These are phyloP conservation scores for Cenopis cana DNA, from an alignment of 2,888 invertebrate species.

Conservation along the genomic window DNA sequence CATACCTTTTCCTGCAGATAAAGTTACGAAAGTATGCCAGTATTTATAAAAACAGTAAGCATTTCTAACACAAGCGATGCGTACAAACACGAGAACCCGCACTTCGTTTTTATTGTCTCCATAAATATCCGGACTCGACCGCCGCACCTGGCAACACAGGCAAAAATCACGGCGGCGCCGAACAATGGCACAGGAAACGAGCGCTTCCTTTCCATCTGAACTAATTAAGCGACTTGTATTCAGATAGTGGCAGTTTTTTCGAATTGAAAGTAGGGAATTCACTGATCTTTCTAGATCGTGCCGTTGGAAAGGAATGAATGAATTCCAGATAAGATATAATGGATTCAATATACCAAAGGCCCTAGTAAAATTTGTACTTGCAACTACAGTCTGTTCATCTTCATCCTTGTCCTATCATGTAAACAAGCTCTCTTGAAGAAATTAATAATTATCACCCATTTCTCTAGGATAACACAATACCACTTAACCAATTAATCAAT, in stretches of 20 bases:
- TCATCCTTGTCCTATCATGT: no score
- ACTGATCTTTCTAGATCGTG: conserved; percentile 1
- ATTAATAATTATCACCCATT: no score
- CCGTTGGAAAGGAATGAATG: background rate
- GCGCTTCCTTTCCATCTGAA: conserved; percentile 59
- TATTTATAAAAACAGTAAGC: background rate
- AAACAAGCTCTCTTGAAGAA: no score
- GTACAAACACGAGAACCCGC: conserved; percentile 14
- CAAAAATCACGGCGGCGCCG: conserved; percentile 58
- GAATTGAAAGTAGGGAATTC: conserved; percentile 8
- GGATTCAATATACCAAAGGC: background rate
- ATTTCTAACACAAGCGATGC: conserved; percentile 4
- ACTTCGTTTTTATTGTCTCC: conserved; percentile 26
- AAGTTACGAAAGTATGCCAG: background rate
- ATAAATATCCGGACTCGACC: conserved; percentile 20
- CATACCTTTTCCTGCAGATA: background rate
- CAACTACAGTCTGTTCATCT: no score
- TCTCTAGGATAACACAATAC: no score
- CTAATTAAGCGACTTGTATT: conserved; percentile 68
- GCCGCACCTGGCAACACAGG: conserved; percentile 37
- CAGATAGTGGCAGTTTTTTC: conserved; percentile 42
- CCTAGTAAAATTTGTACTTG: background rate
- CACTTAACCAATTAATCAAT: no score
- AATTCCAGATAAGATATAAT: background rate
- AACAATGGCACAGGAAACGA: conserved; percentile 65